A percentile compares a stretch with the other conserved stretches of the same genome.
Conservation (phyloP, 1,140 invertebrate species). For the Trichomalopsis sarcophagae region DNA sequence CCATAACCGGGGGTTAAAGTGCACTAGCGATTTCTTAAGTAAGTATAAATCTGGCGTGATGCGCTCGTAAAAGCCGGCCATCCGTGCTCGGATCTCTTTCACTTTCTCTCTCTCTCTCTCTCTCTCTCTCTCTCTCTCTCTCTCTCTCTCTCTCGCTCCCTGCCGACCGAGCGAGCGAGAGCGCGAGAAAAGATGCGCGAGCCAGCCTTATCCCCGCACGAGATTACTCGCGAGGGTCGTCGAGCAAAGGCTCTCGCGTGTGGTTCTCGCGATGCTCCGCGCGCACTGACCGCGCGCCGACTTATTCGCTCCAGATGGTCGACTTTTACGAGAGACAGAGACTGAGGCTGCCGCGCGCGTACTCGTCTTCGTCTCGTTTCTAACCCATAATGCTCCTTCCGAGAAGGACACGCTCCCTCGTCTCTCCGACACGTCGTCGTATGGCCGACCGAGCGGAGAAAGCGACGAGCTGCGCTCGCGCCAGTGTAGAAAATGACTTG, state of each 20-base stretch:
- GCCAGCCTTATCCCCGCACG: conserved; percentile 16
- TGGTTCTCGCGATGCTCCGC: not conserved
- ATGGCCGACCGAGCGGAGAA: not conserved
- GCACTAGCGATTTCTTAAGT: conserved; percentile 65
- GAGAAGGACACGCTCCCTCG: conserved; percentile 1
- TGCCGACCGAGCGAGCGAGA: too few species aligned
- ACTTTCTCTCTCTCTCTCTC: not conserved
- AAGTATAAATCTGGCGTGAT: conserved; percentile 69
- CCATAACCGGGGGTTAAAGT: conserved; percentile 54
- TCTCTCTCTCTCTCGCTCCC: not conserved
- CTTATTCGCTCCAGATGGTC: conserved; percentile 61
- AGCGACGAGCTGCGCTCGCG: conserved; percentile 11
- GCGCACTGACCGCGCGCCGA: conserved; percentile 40
- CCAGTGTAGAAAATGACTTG: conserved; percentile 53
- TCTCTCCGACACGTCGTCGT: not conserved
- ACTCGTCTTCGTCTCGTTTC: conserved; percentile 6
- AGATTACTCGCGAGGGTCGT: not conserved
- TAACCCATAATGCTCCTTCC: conserved; percentile 28
- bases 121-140: not conserved
- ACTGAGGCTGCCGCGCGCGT: not conserved
- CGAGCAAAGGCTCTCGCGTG: not conserved
- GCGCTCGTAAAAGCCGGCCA: conserved; percentile 64
- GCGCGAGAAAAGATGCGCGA: conserved; percentile 7
- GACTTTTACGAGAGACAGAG: conserved; percentile 62
- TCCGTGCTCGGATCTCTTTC: conserved; percentile 33